These are phyloP conservation scores for Drosophila miranda DNA, from an alignment of 1,140 invertebrate genomes.

Conservation along the genomic window DNA sequence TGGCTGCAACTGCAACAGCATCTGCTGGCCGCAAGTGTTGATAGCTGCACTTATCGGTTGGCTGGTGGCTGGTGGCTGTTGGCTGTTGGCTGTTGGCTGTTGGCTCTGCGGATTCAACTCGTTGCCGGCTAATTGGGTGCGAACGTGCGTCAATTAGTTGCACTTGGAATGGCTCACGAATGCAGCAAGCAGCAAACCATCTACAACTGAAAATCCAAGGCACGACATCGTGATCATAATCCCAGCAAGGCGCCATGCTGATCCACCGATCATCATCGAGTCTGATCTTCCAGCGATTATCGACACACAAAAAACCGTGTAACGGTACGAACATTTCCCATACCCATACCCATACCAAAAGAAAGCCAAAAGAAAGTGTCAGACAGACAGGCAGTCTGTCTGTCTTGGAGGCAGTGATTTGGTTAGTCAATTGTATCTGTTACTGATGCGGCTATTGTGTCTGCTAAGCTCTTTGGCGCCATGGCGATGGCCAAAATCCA, in stretches of 20 bases:
- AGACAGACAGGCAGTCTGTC: slow-evolving; percentile 33
- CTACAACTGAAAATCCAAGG: slow-evolving; percentile 7
- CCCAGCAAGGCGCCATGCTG: slow-evolving; percentile 64
- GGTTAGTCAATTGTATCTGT: slow-evolving; percentile 35
- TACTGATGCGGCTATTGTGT: slow-evolving; percentile 5
- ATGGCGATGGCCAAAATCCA: slow-evolving; percentile 50
- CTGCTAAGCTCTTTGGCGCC: slow-evolving; percentile 70
- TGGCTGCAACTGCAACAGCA: slow-evolving; percentile 28
- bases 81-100: too few relatives aligned
- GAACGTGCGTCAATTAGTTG: slow-evolving; percentile 78
- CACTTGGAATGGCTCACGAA: slow-evolving; percentile 68
- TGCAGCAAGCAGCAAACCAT: slow-evolving; percentile 25
- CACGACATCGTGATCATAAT: slow-evolving; percentile 69
- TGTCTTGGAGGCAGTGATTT: slow-evolving; percentile 30
- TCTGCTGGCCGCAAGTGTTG: slow-evolving; percentile 56
- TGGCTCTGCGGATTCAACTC: slow-evolving; percentile 48
- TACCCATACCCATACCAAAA: neutral
- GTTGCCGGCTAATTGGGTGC: slow-evolving; percentile 76
- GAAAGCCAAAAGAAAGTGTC: slow-evolving; percentile 63
- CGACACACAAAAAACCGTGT: slow-evolving; percentile 44
- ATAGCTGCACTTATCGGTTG: slow-evolving; percentile 70
- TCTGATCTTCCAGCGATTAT: slow-evolving; percentile 48
- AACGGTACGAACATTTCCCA: slow-evolving; percentile 48
- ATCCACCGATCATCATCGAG: slow-evolving; percentile 56
- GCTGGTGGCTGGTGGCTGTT: too few relatives aligned